A percentile compares a stretch with the other conserved stretches of the same genome.
phyloP scores from a whole-genome alignment of 2,797 vertebrate species.

The Rhodeus uyekii region DNA sequence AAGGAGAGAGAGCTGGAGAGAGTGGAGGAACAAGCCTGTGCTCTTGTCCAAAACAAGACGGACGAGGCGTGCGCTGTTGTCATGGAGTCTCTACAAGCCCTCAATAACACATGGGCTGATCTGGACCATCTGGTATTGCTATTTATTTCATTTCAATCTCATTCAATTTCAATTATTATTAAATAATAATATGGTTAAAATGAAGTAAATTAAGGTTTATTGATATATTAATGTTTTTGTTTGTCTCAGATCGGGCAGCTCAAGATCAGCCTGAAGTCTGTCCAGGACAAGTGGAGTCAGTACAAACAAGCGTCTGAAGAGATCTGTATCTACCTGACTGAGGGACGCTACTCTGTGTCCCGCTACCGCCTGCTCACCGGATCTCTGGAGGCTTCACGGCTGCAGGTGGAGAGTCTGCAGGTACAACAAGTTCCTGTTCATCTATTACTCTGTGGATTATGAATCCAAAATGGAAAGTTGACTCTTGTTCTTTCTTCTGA shows the following conservation, averaged over 20 bases:
- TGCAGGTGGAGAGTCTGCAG: constrained; percentile 92
- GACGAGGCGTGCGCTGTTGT: constrained; percentile 82
- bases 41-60: constrained; percentile 87
- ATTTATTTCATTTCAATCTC: not conserved
- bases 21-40: constrained; percentile 84
- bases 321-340: constrained; percentile 86
- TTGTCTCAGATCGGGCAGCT: constrained; percentile 83
- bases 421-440: constrained; percentile 67
- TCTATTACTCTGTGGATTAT: not conserved
- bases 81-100: constrained; percentile 78
- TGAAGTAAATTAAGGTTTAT: not conserved
- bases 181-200: not conserved
- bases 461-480: not conserved
- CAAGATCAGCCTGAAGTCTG: constrained; percentile 84
- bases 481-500: not conserved
- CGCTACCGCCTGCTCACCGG: constrained; percentile 88
- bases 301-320: constrained; percentile 88
- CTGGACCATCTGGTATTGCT: constrained; percentile 85
- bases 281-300: constrained; percentile 88
- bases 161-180: not conserved
- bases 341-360: constrained; percentile 91
- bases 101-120: constrained; percentile 87
- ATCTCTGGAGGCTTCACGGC: constrained; percentile 90
- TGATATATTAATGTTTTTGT: not conserved
- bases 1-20: constrained; percentile 95